A percentile compares a stretch with the other conserved stretches of the same genome.
These are phyloP conservation scores for Eurystomus gularis DNA, from an alignment of 2,113 vertebrate genomes.

Conservation along the genomic window DNA sequence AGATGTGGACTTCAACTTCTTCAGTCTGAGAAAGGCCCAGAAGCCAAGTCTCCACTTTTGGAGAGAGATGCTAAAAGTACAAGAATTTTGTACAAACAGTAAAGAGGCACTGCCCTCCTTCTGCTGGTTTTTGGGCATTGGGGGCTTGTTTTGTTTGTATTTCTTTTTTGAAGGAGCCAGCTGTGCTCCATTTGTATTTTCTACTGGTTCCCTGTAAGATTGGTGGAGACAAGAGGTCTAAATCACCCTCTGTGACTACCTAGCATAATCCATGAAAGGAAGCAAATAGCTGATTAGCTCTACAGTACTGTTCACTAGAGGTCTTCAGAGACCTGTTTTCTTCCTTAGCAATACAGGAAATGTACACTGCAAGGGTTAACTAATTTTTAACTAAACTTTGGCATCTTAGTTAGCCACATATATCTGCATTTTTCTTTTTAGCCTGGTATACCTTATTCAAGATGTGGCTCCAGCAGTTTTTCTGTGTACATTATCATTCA, in stretches of 20 bases:
- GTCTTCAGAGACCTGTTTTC: not conserved
- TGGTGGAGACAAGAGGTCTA: not conserved
- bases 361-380: not conserved
- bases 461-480: not conserved
- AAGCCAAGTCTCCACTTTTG: not conserved
- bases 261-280: not conserved
- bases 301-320: not conserved
- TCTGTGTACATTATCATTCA: not conserved
- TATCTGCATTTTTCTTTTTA: not conserved
- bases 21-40: not conserved
- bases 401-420: not conserved
- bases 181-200: not conserved
- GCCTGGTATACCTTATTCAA: not conserved
- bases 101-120: not conserved
- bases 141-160: not conserved
- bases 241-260: not conserved
- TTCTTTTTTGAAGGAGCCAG: not conserved
- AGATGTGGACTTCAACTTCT: not conserved
- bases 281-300: not conserved
- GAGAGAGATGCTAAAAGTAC: not conserved
- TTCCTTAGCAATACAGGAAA: not conserved
- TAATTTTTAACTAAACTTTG: not conserved
- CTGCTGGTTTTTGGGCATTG: not conserved
- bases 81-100: not conserved
- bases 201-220: not conserved